Conservation (phyloP, 2,797 vertebrate species). For the Eurystomus glaucurus region DNA sequence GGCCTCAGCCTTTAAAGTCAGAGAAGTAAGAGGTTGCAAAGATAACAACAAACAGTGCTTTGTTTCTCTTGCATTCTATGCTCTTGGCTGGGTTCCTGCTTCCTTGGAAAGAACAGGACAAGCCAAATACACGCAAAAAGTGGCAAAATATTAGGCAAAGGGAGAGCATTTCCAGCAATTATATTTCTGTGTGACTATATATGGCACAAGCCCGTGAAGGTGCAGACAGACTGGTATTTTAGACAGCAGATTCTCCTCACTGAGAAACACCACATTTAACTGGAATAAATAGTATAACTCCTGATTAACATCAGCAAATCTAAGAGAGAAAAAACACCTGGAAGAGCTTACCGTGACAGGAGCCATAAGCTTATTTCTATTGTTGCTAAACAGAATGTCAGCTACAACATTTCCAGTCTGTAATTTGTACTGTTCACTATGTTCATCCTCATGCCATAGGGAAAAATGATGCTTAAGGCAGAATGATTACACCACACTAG, state of each 20-base stretch:
- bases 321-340: not conserved
- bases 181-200: not conserved
- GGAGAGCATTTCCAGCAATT: not conserved
- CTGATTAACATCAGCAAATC: not conserved
- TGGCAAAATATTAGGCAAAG: not conserved
- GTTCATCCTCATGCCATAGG: not conserved
- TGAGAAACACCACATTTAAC: not conserved
- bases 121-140: not conserved
- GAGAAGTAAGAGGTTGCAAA: not conserved
- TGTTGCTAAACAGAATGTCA: conserved; percentile 30
- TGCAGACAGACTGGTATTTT: not conserved
- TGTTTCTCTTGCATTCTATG: not conserved
- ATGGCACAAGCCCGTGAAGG: not conserved
- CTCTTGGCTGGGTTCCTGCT: not conserved
- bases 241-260: not conserved
- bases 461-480: conserved; percentile 61
- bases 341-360: not conserved
- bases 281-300: not conserved
- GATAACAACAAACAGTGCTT: not conserved
- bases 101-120: not conserved
- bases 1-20: not conserved
- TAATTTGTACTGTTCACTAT: not conserved
- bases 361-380: not conserved
- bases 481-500: conserved; percentile 44
- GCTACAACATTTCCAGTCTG: conserved; percentile 3